Base-by-base conservation (phyloP, 1,140 invertebrate genomes). In the Trigoniulus corallinus region DNA sequence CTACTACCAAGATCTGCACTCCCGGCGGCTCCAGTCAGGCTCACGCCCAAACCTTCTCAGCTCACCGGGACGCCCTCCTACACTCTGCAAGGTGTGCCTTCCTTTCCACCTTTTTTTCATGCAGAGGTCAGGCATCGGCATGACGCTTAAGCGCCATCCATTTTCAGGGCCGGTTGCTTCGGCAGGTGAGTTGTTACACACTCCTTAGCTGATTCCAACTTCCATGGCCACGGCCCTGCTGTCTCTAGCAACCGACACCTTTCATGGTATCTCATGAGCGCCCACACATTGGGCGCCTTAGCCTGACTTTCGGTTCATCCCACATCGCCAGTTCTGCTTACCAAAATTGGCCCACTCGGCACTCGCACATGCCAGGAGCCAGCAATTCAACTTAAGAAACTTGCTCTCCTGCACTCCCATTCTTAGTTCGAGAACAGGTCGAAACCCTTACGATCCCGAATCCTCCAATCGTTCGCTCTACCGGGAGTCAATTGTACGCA, bases 371-470 rank as follows among this genome's bases (percentile, higher is more conserved):
- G 68, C 66, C 62, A 56, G 56, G 59, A 54, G 59, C 77, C 75
- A 82, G 82, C 37, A 18, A 39, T 39, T n/a, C n/a, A n/a, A n/a
- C n/a, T n/a, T n/a, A n/a, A n/a, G n/a, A n/a, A n/a, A n/a, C n/a
- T n/a, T n/a, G n/a, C n/a, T n/a, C n/a, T n/a, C n/a, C n/a, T n/a
- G n/a, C n/a, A n/a, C 37, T 27, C 27, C 20, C 21, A 2, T 1
- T 85, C 78, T 82, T 79, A 84, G 81, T 85, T 83, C 84, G 80
- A 83, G 79, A 84, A 84, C 84, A 82, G 79, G 78, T 82, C 77
- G 74, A 82, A 76, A 71, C 67, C 61, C 70, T 79, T 80, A 78
- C 74, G 74, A 65, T 75, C 79, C 79, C 77, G 78, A 81, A 67
- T 70, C 78, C 79, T 81, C 80, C 83, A 82, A 82, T 82, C 79